Conservation (phyloP, 2,888 invertebrate genomes). For the Coenonympha glycerion region DNA sequence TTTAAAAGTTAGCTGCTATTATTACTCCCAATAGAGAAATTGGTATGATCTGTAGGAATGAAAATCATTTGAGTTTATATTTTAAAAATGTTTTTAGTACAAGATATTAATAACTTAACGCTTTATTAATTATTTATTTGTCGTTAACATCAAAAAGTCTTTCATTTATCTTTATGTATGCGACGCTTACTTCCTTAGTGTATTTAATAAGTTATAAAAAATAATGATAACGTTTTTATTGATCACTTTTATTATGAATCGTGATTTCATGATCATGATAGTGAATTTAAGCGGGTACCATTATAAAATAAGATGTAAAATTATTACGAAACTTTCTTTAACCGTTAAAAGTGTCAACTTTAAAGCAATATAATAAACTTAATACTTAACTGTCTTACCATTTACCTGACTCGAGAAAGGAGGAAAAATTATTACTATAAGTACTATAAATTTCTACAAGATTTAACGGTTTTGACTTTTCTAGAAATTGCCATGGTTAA, state of each 20-base stretch:
- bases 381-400: neutral
- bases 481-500: too few relatives aligned
- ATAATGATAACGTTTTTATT: neutral
- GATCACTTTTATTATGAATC: neutral
- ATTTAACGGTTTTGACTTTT: neutral
- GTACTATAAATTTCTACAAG: too few relatives aligned
- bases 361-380: neutral
- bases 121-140: too few relatives aligned
- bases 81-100: neutral
- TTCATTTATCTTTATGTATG: neutral
- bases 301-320: neutral
- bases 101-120: neutral
- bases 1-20: too few relatives aligned
- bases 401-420: neutral
- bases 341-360: neutral
- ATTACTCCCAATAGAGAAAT: too few relatives aligned
- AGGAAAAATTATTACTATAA: neutral
- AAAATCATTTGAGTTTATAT: too few relatives aligned
- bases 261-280: neutral
- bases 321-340: neutral
- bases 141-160: too few relatives aligned
- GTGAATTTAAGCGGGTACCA: neutral
- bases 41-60: too few relatives aligned
- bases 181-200: neutral
- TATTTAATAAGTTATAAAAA: neutral